Evolutionary conservation across 2,113 vertebrate species (phyloP), one percentile per base, ranked within the genome.

Genomic region (Orthonyx spaldingii): DNA sequence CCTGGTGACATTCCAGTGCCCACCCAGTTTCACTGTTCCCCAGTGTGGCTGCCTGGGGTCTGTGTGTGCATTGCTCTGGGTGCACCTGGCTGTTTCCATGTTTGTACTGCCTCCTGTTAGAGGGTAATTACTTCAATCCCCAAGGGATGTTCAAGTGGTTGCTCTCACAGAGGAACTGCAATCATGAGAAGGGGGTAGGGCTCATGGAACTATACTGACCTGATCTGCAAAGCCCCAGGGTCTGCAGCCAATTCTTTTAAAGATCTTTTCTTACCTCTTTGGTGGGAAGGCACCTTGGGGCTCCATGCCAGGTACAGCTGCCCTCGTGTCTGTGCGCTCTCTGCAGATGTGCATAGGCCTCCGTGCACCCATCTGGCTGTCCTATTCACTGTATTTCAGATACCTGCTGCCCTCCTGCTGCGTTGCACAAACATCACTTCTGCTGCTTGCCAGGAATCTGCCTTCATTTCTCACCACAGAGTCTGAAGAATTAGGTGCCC

Each of bases 241-340:
- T 9, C 59, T 57, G 59, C 64, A 81, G 44, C 18, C 8, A 44
- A 15, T 19, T 33, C 13, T 50, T 71, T 47, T 23, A 15, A 59
- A 22, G 39, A 65, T 41, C 18, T 84, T 33, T 41, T 53, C 50
- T 72, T 72, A 13, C 9, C 55, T 70, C 11, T 46, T 39, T 20
- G n/a, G n/a, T 65, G 71, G 63, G 39, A 81, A 22, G 2, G 32
- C 23, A 32, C 28, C 18, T 3, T 39, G 33, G 49, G 53, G 37
- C 21, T 77, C 41, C 59, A 19, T 49, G 59, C 68, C 33, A 17
- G 0, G 11, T 9, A 17, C 32, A 37, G 53, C 68, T 78, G 41
- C 69, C n/a, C 4, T 46, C 0, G 0, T 55, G 56, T 4, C 79
- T 65, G 37, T 42, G 22, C 0, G 0, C 16, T 53, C 42, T 18